Base-by-base conservation (phyloP, 1,140 invertebrate species). In the Diachasma alloeum region DNA sequence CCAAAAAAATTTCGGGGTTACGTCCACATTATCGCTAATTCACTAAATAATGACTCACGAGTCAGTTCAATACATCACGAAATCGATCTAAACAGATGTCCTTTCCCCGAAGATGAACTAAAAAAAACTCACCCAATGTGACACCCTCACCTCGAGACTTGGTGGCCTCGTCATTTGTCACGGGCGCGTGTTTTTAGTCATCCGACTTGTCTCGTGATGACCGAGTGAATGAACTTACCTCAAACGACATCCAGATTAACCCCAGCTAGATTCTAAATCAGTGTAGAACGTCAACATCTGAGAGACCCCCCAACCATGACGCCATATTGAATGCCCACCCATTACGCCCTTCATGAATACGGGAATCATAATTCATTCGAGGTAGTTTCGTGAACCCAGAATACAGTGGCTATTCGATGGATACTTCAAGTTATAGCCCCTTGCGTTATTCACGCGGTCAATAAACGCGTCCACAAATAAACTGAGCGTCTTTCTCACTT, bases 201-300 rank as follows among this genome's bases (percentile, higher is more conserved):
- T 26, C 9, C 37, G 37, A 73, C 31, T 39, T 48, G 44, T 73
- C 17, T 36, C 17, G 22, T 9, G 24, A 66, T 15, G 3, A 42
- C 71, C 66, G 68, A 63, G 46, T 76, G 75, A 76, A 76, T 76
- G 63, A 76, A 76, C 74, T 46, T 70, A 76, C 74, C 67, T 56
- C 26, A 56, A 59, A 53, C 19, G 39, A 26, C 63, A 72, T 44
- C 8, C 36, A 56, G 37, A 56, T 73, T 36, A 22, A 42, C 8
- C 36, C 36, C 26, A 73, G 19, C 72, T 73, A 36, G 19, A n/a
- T 22, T 39, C 71, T 26, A 56, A 59, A 36, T 72, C 59, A 53
- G 48, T 37, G n/a, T 56, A 22, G 44, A 3, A 31, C 31, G 31
- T 31, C 1, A 56, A 3, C n/a, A 56, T 56, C 31, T 56, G 4